Evolutionary conservation across 2,797 vertebrate genomes (phyloP).

Genomic region (Anguilla megastoma): DNA sequence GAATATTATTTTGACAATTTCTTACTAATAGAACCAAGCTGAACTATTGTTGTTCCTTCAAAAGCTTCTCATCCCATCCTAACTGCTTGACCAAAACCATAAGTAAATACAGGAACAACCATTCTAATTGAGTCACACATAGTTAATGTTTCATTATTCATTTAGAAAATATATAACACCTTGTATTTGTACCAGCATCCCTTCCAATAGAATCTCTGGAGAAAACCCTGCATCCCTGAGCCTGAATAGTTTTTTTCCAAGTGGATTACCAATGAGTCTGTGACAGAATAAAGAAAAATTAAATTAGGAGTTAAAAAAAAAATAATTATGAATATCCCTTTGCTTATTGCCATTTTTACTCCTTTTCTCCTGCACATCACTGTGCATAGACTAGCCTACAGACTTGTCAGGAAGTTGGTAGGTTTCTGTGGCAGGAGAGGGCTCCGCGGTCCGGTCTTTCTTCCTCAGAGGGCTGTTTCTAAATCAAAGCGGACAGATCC

Average conservation of each 20-base stretch:
- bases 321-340: neutral
- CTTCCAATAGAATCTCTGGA: neutral
- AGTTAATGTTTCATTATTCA: neutral
- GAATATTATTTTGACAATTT: neutral
- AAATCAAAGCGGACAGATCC: constrained; percentile 76
- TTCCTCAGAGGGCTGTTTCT: constrained; percentile 54
- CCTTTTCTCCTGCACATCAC: neutral
- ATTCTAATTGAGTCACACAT: neutral
- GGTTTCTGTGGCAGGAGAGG: constrained; percentile 42
- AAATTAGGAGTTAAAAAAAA: neutral
- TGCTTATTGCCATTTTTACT: neutral
- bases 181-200: neutral
- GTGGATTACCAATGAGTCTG: neutral
- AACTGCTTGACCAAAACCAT: neutral
- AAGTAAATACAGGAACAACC: constrained; percentile 5
- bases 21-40: neutral
- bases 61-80: neutral
- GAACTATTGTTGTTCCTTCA: neutral
- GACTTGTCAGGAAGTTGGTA: constrained; percentile 36
- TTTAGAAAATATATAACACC: neutral
- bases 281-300: no score
- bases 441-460: constrained; percentile 59
- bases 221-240: neutral
- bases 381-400: neutral
- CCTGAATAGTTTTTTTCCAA: neutral